Conservation (phyloP, 2,888 invertebrate species). For the Lagria hirta region DNA sequence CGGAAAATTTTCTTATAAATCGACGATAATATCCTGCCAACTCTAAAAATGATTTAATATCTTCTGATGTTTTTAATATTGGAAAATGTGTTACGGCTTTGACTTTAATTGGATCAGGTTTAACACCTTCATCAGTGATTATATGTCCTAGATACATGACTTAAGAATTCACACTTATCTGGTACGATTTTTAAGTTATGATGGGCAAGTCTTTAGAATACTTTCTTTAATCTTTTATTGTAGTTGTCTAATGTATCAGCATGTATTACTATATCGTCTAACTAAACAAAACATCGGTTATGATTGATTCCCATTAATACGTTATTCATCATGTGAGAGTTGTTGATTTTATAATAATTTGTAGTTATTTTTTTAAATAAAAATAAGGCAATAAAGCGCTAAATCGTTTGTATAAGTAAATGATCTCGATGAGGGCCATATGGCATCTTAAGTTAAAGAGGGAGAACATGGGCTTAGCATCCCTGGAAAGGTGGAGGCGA, state of each 20-base stretch:
- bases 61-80: background rate
- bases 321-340: too few relatives aligned
- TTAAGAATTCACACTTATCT: constrained; percentile 2
- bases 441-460: too few relatives aligned
- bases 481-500: too few relatives aligned
- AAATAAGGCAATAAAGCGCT: too few relatives aligned
- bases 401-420: too few relatives aligned
- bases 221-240: constrained; percentile 28
- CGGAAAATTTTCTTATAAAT: constrained; percentile 1
- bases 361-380: too few relatives aligned
- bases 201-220: constrained; percentile 32
- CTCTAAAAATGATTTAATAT: background rate
- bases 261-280: constrained; percentile 46
- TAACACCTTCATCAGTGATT: constrained; percentile 2
- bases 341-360: too few relatives aligned
- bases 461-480: too few relatives aligned
- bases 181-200: constrained; percentile 24
- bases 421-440: too few relatives aligned
- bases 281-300: constrained; percentile 41
- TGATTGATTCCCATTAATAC: constrained; percentile 38
- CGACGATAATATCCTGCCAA: constrained; percentile 2
- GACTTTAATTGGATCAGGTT: constrained; percentile 1
- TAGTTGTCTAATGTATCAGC: constrained; percentile 35
- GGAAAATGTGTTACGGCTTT: background rate
- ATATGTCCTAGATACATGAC: constrained; percentile 1